phyloP scores from a whole-genome alignment of 2,797 vertebrate species.

The Acipenser transmontanus region DNA sequence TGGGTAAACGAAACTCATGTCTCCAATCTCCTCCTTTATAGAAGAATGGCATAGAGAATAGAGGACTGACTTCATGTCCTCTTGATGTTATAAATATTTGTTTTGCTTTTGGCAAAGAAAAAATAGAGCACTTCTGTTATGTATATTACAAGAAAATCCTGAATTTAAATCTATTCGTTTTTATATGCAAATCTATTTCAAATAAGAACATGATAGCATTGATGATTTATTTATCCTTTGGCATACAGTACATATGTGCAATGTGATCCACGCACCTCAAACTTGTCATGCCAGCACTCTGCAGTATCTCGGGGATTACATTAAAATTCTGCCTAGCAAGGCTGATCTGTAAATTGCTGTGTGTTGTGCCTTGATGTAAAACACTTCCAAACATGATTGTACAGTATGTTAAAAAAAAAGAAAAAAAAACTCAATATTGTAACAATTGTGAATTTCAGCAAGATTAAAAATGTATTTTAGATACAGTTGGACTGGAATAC shows the following conservation, averaged over 20 bases:
- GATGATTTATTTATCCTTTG: conserved; percentile 57
- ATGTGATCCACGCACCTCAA: conserved; percentile 39
- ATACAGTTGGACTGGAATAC: conserved; percentile 67
- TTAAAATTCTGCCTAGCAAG: conserved; percentile 59
- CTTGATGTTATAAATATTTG: conserved; percentile 46
- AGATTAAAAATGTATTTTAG: conserved; percentile 92
- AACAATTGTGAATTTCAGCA: conserved; percentile 71
- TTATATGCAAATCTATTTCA: conserved; percentile 63
- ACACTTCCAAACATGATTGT: conserved; percentile 61
- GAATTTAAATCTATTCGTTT: conserved; percentile 54
- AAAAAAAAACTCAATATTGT: conserved; percentile 60
- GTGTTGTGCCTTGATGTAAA: conserved; percentile 70
- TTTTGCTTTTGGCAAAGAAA: conserved; percentile 48
- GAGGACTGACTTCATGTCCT: conserved; percentile 55
- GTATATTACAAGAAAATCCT: conserved; percentile 54
- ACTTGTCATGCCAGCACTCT: conserved; percentile 47
- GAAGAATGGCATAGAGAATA: conserved; percentile 39
- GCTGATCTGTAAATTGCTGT: conserved; percentile 56
- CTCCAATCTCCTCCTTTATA: conserved; percentile 45
- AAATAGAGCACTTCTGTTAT: conserved; percentile 60
- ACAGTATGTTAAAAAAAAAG: conserved; percentile 60
- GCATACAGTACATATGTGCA: conserved; percentile 48
- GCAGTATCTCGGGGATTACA: conserved; percentile 56
- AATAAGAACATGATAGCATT: conserved; percentile 62
- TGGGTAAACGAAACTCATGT: conserved; percentile 37